Percentiles rank a stretch among this genome's conserved stretches.
These are phyloP conservation scores for Cecropterus lyciades DNA, from an alignment of 1,140 invertebrate species.

Conservation along the genomic window DNA sequence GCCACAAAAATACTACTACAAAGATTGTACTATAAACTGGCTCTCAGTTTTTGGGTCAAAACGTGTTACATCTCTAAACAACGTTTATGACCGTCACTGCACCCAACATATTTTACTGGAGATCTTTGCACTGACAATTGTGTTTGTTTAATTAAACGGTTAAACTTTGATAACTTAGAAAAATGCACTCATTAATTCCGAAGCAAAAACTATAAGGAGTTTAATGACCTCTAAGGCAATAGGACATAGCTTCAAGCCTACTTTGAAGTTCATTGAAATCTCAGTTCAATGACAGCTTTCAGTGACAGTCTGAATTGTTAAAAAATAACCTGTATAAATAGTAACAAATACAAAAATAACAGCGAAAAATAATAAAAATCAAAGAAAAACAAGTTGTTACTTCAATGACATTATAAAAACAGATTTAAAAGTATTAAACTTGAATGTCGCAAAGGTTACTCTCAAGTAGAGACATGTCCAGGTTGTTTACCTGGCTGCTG, in stretches of 20 bases:
- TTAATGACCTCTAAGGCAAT: slow-evolving; percentile 23
- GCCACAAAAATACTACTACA: slow-evolving; percentile 19
- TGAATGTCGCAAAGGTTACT: slow-evolving; percentile 34
- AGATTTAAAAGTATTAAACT: slow-evolving; percentile 30
- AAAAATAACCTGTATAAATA: background rate
- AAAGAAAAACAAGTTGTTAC: slow-evolving; percentile 16
- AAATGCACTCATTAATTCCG: slow-evolving; percentile 23
- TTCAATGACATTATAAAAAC: slow-evolving; percentile 22
- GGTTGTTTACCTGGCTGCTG: slow-evolving; percentile 39
- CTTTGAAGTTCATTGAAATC: slow-evolving; percentile 33
- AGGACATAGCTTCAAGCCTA: slow-evolving; percentile 34
- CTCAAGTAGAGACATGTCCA: slow-evolving; percentile 18
- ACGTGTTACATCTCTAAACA: slow-evolving; percentile 6
- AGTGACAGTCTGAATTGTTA: background rate
- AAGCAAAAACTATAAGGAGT: slow-evolving; percentile 25
- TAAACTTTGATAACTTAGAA: slow-evolving; percentile 17
- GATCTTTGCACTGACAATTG: slow-evolving; percentile 10
- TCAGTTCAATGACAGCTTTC: slow-evolving; percentile 37
- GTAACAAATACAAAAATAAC: background rate
- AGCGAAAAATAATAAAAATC: slow-evolving; percentile 14
- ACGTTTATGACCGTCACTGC: slow-evolving; percentile 5
- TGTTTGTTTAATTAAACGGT: slow-evolving; percentile 9
- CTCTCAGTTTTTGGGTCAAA: slow-evolving; percentile 10
- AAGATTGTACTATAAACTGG: background rate
- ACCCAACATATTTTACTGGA: background rate